Conservation (phyloP, 2,113 vertebrate genomes). For the Conger conger region DNA sequence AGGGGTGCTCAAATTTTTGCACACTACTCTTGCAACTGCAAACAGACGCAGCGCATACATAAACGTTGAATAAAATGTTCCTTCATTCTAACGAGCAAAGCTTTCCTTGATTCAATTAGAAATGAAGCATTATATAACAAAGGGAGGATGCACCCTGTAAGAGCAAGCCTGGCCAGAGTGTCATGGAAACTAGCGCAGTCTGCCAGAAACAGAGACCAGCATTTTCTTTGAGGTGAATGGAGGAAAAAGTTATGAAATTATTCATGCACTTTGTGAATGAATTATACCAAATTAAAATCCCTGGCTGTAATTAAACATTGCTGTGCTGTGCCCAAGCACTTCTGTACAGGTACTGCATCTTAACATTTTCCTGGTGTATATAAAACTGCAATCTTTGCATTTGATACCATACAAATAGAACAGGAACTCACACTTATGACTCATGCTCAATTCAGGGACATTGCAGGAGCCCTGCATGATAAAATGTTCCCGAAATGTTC, state of each 20-base stretch:
- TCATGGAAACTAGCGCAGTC: slow-evolving; percentile 23
- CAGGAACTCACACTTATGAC: not conserved
- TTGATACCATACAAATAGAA: not conserved
- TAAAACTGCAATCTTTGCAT: not conserved
- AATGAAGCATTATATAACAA: slow-evolving; percentile 9
- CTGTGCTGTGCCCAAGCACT: not conserved
- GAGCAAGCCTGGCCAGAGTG: not conserved
- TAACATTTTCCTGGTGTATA: not conserved
- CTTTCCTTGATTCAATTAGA: slow-evolving; percentile 13
- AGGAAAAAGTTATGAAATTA: not conserved
- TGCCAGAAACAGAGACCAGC: not conserved
- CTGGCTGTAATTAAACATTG: not conserved
- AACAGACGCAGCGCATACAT: not conserved
- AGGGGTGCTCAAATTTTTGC: too few species aligned
- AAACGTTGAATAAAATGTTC: not conserved
- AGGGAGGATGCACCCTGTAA: not conserved
- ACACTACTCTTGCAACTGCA: too few species aligned
- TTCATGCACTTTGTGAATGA: not conserved
- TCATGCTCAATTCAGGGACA: not conserved
- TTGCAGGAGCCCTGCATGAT: not conserved
- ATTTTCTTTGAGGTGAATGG: not conserved
- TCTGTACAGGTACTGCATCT: not conserved
- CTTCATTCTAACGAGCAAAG: not conserved
- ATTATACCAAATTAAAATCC: not conserved
- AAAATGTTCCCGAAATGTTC: not conserved